These are phyloP conservation scores for Dinocampus coccinellae DNA, from an alignment of 2,888 invertebrate genomes.

Conservation along the genomic window DNA sequence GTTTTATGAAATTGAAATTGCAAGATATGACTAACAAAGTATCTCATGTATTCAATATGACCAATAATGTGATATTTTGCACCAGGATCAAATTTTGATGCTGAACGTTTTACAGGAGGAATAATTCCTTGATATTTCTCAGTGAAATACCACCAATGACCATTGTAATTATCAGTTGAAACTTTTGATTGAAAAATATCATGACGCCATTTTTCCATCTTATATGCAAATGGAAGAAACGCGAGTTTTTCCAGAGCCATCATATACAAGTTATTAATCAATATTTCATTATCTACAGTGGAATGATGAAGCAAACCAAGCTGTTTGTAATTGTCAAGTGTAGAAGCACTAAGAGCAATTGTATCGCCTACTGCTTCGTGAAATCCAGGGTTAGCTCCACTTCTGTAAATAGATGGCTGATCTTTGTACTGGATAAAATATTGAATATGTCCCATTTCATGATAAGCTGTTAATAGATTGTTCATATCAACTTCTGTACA, in stretches of 20 bases:
- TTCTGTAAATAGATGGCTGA: slow-evolving; percentile 79
- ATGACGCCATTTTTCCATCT: slow-evolving; percentile 75
- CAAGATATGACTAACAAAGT: slow-evolving; percentile 82
- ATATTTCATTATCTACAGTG: slow-evolving; percentile 53
- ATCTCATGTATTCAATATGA: slow-evolving; percentile 72
- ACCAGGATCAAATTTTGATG: slow-evolving; percentile 76
- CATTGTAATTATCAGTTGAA: slow-evolving; percentile 74
- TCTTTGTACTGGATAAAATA: slow-evolving; percentile 82
- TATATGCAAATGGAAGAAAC: slow-evolving; percentile 73
- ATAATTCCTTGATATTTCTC: slow-evolving; percentile 76
- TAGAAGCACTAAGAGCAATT: slow-evolving; percentile 73
- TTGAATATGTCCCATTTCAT: slow-evolving; percentile 87
- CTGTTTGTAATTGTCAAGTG: slow-evolving; percentile 71
- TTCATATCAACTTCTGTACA: slow-evolving; percentile 78
- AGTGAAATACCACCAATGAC: slow-evolving; percentile 71
- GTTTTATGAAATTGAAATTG: slow-evolving; percentile 89
- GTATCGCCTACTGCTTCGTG: slow-evolving; percentile 77
- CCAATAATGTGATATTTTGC: slow-evolving; percentile 70
- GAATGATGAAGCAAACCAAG: slow-evolving; percentile 71
- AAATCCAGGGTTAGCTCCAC: slow-evolving; percentile 73
- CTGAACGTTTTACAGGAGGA: slow-evolving; percentile 74
- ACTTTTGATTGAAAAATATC: slow-evolving; percentile 75
- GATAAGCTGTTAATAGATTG: slow-evolving; percentile 76
- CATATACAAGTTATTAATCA: slow-evolving; percentile 67
- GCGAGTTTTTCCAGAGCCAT: slow-evolving; percentile 72